Conservation (phyloP, 1,140 invertebrate genomes). For the Oncopeltus fasciatus region DNA sequence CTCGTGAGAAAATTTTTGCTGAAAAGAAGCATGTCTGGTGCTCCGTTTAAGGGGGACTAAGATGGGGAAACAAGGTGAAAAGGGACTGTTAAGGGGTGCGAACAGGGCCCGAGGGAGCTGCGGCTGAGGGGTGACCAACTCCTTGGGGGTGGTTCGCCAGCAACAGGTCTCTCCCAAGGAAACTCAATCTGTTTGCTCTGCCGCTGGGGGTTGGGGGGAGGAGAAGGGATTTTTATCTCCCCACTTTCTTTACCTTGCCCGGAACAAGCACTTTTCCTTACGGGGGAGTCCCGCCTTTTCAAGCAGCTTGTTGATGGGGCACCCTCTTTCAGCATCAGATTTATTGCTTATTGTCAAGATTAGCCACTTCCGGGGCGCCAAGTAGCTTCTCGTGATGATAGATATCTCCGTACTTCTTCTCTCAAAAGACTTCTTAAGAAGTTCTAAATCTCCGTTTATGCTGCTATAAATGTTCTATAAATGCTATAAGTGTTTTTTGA, state of each 20-base stretch:
- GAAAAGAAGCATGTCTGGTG: neutral
- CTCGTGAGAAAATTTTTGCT: conserved; percentile 1
- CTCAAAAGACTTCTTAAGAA: too few relatives aligned
- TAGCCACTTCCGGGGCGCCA: too few relatives aligned
- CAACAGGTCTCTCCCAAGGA: neutral
- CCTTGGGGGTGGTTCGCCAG: neutral
- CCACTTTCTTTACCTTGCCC: neutral
- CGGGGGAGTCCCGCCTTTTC: neutral
- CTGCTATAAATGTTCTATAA: too few relatives aligned
- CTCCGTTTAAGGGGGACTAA: neutral
- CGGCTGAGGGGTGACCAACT: too few relatives aligned
- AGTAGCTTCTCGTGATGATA: too few relatives aligned
- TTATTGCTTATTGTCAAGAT: too few relatives aligned
- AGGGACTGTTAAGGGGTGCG: neutral
- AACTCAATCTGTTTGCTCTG: neutral
- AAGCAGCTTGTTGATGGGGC: too few relatives aligned
- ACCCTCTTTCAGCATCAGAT: too few relatives aligned
- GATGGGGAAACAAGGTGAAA: neutral
- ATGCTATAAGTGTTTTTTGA: too few relatives aligned
- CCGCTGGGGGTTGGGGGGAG: neutral
- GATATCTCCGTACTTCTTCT: too few relatives aligned
- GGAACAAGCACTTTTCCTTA: neutral
- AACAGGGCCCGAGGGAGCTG: neutral
- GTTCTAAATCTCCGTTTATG: too few relatives aligned
- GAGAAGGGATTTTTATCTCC: conserved; percentile 1